phyloP scores from a whole-genome alignment of 2,888 invertebrate species.

The Thymelicus acteon region DNA sequence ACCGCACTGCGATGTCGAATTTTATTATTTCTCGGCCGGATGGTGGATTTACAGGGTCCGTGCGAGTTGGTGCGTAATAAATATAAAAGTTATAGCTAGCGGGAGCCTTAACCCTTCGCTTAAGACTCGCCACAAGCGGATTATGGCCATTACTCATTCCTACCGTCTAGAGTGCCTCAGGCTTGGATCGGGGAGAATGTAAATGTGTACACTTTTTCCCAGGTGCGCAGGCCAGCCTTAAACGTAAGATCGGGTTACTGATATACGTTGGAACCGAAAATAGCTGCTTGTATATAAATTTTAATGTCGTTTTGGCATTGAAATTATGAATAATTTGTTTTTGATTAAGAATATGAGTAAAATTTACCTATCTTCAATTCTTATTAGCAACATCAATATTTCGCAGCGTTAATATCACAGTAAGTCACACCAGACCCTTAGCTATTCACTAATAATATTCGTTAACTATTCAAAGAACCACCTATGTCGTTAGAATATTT shows the following conservation, averaged over 20 bases:
- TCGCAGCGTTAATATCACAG: no score
- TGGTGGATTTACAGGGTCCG: slow-evolving; percentile 61
- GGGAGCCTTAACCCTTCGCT: slow-evolving; percentile 80
- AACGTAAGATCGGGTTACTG: slow-evolving; percentile 35
- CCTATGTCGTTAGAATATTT: no score
- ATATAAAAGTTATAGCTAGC: slow-evolving; percentile 73
- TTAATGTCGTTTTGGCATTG: slow-evolving; percentile 7
- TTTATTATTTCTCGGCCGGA: slow-evolving; percentile 58
- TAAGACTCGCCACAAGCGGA: slow-evolving; percentile 81
- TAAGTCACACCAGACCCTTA: no score
- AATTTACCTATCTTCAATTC: no score
- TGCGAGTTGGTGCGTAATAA: slow-evolving; percentile 70
- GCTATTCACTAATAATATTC: no score
- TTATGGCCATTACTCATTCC: slow-evolving; percentile 82
- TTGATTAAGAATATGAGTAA: no score
- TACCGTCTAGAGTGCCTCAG: slow-evolving; percentile 73
- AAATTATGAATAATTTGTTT: neutral
- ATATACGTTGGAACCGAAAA: slow-evolving; percentile 22
- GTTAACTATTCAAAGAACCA: no score
- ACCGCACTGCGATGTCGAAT: slow-evolving; percentile 32
- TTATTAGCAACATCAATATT: no score
- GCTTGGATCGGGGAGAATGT: slow-evolving; percentile 46
- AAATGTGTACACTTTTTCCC: slow-evolving; percentile 39
- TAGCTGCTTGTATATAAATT: slow-evolving; percentile 18
- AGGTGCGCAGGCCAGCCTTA: slow-evolving; percentile 35